Conservation (phyloP, 1,140 invertebrate species). For the Drosophila sucinea region DNA sequence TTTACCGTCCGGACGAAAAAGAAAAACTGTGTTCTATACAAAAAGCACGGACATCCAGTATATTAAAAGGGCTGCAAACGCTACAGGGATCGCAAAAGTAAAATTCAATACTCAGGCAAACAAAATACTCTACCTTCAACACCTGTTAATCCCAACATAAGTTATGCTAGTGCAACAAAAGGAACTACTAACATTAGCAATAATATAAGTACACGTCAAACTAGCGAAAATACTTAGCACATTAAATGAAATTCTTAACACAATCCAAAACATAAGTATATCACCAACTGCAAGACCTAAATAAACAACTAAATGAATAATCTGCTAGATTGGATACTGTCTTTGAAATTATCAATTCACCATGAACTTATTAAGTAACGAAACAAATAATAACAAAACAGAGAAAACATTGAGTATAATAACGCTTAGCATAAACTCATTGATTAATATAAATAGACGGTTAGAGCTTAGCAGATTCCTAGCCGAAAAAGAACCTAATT, state of each 20-base stretch:
- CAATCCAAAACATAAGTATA: not conserved
- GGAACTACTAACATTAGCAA: not conserved
- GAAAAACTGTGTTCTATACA: too few relatives aligned
- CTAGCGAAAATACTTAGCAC: not conserved
- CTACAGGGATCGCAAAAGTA: not conserved
- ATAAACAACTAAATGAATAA: not conserved
- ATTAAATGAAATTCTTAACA: not conserved
- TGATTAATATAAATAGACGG: slow-evolving; percentile 5
- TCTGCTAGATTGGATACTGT: slow-evolving; percentile 5
- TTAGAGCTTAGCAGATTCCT: slow-evolving; percentile 2
- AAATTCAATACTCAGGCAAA: not conserved
- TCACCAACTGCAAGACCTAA: not conserved
- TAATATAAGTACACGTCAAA: not conserved
- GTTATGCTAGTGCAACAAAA: slow-evolving; percentile 4
- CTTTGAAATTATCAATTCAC: not conserved
- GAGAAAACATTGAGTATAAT: slow-evolving; percentile 1
- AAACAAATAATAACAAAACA: not conserved
- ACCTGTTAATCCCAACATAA: slow-evolving; percentile 1
- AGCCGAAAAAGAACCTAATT: not conserved
- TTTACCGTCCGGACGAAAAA: not conserved
- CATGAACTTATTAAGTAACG: not conserved
- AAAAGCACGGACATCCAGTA: not conserved
- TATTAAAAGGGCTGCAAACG: not conserved
- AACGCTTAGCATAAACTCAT: slow-evolving; percentile 6
- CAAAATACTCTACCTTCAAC: not conserved